A percentile compares a stretch with the other conserved stretches of the same genome.
phyloP scores from a whole-genome alignment of 2,113 vertebrate species.

The Tachysurus fulvidraco region DNA sequence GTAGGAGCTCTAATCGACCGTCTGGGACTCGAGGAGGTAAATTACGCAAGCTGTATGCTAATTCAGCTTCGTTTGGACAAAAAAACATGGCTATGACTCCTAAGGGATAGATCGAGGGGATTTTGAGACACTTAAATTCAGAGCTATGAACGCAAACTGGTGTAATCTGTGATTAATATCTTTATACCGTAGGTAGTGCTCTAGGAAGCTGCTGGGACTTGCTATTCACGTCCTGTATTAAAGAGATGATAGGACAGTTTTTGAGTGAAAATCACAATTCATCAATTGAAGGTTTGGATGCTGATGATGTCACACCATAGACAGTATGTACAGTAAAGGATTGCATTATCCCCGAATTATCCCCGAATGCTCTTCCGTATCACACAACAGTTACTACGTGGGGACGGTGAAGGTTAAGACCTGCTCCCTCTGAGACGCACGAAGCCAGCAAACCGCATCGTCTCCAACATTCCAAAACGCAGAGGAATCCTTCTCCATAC shows the following conservation, averaged over 20 bases:
- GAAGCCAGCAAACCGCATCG: not conserved
- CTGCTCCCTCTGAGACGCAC: no score
- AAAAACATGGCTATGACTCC: not conserved
- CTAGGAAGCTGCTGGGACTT: not conserved
- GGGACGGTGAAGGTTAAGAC: not conserved
- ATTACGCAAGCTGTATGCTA: constrained; percentile 23
- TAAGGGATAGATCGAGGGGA: not conserved
- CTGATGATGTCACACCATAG: not conserved
- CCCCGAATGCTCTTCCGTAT: not conserved
- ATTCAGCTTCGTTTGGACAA: constrained; percentile 6
- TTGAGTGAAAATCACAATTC: not conserved
- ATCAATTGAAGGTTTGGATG: not conserved
- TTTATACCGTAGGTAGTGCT: not conserved
- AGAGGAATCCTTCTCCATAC: not conserved
- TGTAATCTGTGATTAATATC: constrained; percentile 4
- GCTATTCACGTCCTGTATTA: not conserved
- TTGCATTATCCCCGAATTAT: not conserved
- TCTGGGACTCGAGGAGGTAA: not conserved
- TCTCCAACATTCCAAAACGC: not conserved
- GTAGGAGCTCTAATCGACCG: constrained; percentile 8
- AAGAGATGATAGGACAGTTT: not conserved
- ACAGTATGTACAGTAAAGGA: not conserved
- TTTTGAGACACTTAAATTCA: not conserved
- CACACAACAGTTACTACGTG: not conserved
- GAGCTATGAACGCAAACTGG: not conserved